phyloP scores from a whole-genome alignment of 2,888 invertebrate genomes.

The Cephonodes hylas region DNA sequence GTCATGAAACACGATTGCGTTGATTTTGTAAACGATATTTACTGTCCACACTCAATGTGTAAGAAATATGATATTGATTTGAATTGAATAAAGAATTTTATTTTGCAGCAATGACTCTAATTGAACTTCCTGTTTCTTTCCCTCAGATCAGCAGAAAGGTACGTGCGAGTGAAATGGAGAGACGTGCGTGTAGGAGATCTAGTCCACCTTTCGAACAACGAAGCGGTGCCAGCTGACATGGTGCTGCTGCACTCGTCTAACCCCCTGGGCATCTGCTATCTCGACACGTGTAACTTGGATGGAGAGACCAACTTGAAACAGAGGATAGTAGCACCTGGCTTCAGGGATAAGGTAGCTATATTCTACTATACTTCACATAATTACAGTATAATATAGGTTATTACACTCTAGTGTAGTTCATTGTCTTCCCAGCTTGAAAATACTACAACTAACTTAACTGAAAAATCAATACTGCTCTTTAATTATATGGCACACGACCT shows the following conservation, averaged over 20 bases:
- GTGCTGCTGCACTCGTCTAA: slow-evolving; percentile 93
- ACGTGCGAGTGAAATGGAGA: slow-evolving; percentile 93
- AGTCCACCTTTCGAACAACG: slow-evolving; percentile 97
- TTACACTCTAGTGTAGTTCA: too few relatives aligned
- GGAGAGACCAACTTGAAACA: slow-evolving; percentile 98
- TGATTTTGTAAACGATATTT: background rate
- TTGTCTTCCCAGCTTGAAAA: too few relatives aligned
- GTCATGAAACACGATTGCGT: background rate
- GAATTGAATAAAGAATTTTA: background rate
- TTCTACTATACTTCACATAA: background rate
- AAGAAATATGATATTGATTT: background rate
- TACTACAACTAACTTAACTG: too few relatives aligned
- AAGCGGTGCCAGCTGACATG: slow-evolving; percentile 97
- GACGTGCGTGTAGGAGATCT: slow-evolving; percentile 96
- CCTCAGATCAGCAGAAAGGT: slow-evolving; percentile 88
- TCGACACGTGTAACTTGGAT: slow-evolving; percentile 98
- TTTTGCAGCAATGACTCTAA: background rate
- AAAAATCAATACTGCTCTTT: too few relatives aligned
- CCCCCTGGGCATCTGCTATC: slow-evolving; percentile 92
- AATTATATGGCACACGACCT: background rate
- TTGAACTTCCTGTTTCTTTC: slow-evolving; percentile 24
- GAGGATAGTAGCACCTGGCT: slow-evolving; percentile 90
- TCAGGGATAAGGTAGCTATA: slow-evolving; percentile 83
- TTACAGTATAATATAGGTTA: background rate
- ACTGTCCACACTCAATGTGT: background rate